phyloP scores from a whole-genome alignment of 2,888 invertebrate genomes.

The Parnassius apollo region DNA sequence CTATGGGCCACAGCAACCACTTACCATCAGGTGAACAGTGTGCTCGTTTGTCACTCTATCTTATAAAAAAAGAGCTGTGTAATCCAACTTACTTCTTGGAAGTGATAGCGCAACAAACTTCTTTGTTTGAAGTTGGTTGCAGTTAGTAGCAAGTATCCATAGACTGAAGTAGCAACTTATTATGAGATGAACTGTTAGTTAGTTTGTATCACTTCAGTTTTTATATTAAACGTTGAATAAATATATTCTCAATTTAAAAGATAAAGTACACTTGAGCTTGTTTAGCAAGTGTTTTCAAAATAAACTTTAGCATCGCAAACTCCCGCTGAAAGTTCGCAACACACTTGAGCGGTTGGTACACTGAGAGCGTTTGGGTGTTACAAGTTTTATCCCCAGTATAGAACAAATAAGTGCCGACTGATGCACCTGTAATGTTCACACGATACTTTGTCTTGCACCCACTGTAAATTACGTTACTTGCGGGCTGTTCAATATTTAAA shows the following conservation, averaged over 20 bases:
- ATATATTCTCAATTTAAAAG: background rate
- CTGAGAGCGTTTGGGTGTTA: conserved; percentile 36
- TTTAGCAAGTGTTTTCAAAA: conserved; percentile 10
- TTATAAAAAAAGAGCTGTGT: too few species aligned
- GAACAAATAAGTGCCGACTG: conserved; percentile 24
- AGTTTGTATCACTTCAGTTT: too few species aligned
- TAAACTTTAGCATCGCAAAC: conserved; percentile 14
- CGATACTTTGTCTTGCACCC: conserved; percentile 22
- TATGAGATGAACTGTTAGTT: too few species aligned
- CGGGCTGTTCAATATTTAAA: conserved; percentile 17
- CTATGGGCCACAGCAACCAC: too few species aligned
- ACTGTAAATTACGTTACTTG: conserved; percentile 13
- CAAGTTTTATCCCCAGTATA: conserved; percentile 35
- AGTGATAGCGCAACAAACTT: too few species aligned
- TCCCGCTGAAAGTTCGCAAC: conserved; percentile 25
- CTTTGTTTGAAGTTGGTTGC: too few species aligned
- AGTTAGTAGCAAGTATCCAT: too few species aligned
- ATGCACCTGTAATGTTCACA: conserved; percentile 23
- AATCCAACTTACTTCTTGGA: too few species aligned
- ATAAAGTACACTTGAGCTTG: background rate
- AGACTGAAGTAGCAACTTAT: too few species aligned
- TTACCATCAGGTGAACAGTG: too few species aligned
- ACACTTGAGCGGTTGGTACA: conserved; percentile 26
- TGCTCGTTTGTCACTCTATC: too few species aligned
- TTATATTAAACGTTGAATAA: too few species aligned